Evolutionary conservation across 1,140 invertebrate genomes (phyloP), one percentile per base, ranked within the genome.

Genomic region (Bombus sylvicola): DNA sequence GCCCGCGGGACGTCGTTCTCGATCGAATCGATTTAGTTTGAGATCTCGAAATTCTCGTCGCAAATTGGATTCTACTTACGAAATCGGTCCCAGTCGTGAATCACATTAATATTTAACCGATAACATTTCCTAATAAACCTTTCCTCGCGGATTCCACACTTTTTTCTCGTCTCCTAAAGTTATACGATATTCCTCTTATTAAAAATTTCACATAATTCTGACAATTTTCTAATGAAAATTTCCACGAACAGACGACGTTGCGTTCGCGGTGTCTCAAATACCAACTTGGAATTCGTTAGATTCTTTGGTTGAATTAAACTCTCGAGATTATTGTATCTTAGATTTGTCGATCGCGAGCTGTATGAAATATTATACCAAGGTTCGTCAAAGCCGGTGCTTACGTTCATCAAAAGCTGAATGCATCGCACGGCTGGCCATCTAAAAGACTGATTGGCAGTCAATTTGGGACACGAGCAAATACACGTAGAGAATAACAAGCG

Each of bases 11-110:
- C 66, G 31, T 81, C 57, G 69, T 64, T 47, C 76, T 75, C 78
- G 80, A 86, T 86, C 62, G 59, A 85, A 85, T 87, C 86, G 47
- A 59, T 72, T 57, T 37, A 57, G 15, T 34, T 39, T 66, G 25
- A 66, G 76, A 81, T 83, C 72, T 85, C 47, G 57, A 39, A 88
- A 81, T 28, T 78, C 68, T 62, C 12, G 34, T 81, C 62, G 22
- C 37, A 9, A 53, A 53, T 25, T 34, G 73, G 31, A 12, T 22
- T 25, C 22, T 12, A 18, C 31, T 68, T 68, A 34, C 34, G 4
- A 69, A 74, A 74, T 74, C 15, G 41, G 15, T 53, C 31, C 22
- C 37, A 74, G 4, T 39, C n/a, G 5, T 10, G 72, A 53, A 12
- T 34, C 18, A n/a, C 3, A 47, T 74, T 18, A 53, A 53, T 74